These are phyloP conservation scores for Hipparchia sbordonii DNA, from an alignment of 2,888 invertebrate genomes.

Conservation along the genomic window DNA sequence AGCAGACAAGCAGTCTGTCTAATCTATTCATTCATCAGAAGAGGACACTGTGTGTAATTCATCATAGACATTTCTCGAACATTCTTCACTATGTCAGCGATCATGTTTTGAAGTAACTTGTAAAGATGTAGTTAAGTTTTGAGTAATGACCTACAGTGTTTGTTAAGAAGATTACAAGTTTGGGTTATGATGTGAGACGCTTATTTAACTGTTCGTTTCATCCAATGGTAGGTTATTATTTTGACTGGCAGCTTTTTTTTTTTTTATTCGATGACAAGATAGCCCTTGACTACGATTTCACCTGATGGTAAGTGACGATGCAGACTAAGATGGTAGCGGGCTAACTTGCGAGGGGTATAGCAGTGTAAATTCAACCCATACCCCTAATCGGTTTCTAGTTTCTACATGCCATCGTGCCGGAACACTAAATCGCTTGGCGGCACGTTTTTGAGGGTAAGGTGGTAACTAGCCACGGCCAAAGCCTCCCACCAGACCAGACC, in stretches of 20 bases:
- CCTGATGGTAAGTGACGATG: no score
- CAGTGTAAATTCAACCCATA: no score
- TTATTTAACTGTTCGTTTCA: conserved; percentile 40
- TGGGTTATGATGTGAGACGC: conserved; percentile 45
- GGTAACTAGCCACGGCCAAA: no score
- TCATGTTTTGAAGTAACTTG: conserved; percentile 29
- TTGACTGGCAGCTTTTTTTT: not conserved
- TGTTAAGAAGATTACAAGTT: conserved; percentile 57
- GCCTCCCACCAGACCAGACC: no score
- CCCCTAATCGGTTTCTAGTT: no score
- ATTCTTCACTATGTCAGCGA: conserved; percentile 28
- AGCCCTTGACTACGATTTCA: no score
- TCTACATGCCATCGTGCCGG: no score
- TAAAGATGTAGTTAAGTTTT: conserved; percentile 51
- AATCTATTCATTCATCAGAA: conserved; percentile 29
- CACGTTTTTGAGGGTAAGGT: no score
- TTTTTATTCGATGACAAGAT: not conserved
- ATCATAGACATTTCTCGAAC: conserved; percentile 52
- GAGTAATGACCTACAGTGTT: conserved; percentile 58
- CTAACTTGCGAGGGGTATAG: no score
- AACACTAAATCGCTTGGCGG: no score
- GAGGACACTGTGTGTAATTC: conserved; percentile 48
- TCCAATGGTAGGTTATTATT: not conserved
- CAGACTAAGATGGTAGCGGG: no score
- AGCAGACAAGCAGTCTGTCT: conserved; percentile 40